Evolutionary conservation across 2,113 vertebrate genomes (phyloP).

Genomic region (cattle (Bos taurus)): ARS-UCD2.0 NC_037333.1:86258001-86258500

Average conservation of each 20-base stretch:
- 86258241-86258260: background rate
- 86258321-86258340: background rate
- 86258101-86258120: background rate
- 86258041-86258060: background rate
- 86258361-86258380: background rate
- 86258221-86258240: background rate
- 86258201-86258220: background rate
- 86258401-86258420: background rate
- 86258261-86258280: constrained; percentile 38
- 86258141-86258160: background rate
- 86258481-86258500: background rate
- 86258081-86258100: background rate
- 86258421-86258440: background rate
- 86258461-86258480: background rate
- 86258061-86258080: background rate
- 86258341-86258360: background rate
- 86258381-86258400: background rate
- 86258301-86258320: background rate
- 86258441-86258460: background rate
- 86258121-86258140: background rate
- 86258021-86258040: background rate
- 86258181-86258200: background rate
- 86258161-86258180: background rate
- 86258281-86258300: background rate
- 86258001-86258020: background rate